Conservation (phyloP, 2,113 vertebrate genomes). For the Ptilorrhoa leucosticta region DNA sequence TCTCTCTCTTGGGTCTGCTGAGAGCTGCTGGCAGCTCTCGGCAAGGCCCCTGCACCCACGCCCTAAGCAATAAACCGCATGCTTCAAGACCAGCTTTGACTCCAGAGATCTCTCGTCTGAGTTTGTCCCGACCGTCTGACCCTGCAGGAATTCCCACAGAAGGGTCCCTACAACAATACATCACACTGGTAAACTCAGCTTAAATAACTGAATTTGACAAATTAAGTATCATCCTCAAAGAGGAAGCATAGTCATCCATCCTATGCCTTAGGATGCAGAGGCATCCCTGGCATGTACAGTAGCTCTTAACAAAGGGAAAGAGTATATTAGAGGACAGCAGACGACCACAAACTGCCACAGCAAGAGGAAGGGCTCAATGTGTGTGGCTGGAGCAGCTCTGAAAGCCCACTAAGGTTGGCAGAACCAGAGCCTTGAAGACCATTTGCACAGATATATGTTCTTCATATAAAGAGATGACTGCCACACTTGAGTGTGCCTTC, state of each 20-base stretch:
- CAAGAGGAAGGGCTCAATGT: accelerated
- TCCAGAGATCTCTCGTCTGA: too few species aligned
- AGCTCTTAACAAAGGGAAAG: not conserved
- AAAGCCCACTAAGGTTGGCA: not conserved
- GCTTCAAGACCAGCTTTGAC: too few species aligned
- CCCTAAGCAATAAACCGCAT: too few species aligned
- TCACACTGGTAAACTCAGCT: not conserved
- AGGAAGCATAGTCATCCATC: not conserved
- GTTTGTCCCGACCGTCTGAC: too few species aligned
- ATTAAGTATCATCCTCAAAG: not conserved
- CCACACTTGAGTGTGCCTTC: not conserved
- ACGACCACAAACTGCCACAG: not conserved
- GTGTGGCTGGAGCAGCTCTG: not conserved
- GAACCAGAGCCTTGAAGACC: not conserved
- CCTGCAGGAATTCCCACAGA: too few species aligned
- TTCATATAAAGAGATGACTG: not conserved
- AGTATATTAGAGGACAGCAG: not conserved
- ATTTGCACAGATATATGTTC: not conserved
- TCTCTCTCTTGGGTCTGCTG: too few species aligned
- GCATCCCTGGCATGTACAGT: not conserved
- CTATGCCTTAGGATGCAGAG: not conserved
- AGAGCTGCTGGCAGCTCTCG: too few species aligned
- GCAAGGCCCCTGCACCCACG: too few species aligned
- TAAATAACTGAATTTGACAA: not conserved
- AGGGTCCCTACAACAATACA: not conserved